Conservation (phyloP, 2,797 vertebrate species). For the Echeneis naucrates region DNA sequence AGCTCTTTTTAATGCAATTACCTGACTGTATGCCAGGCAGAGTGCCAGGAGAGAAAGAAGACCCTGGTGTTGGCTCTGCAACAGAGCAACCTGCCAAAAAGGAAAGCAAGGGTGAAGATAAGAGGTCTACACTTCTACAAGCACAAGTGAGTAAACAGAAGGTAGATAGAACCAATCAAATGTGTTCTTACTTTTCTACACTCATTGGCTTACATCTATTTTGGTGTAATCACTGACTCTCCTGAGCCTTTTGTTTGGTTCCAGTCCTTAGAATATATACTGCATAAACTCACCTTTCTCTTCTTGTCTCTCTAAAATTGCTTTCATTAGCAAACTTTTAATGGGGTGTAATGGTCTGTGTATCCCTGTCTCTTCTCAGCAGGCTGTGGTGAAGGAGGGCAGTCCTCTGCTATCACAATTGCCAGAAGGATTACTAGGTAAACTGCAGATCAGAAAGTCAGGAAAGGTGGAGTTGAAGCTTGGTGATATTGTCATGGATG, state of each 20-base stretch:
- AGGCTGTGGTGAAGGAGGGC: slow-evolving; percentile 51
- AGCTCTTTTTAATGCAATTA: slow-evolving; percentile 86
- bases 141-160: slow-evolving; percentile 63
- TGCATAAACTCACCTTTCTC: background rate
- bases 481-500: slow-evolving; percentile 81
- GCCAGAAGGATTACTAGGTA: slow-evolving; percentile 83
- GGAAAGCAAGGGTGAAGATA: slow-evolving; percentile 66
- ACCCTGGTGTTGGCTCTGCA: background rate
- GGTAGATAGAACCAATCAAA: background rate
- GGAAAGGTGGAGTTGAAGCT: slow-evolving; percentile 84
- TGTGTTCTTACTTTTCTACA: background rate
- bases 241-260: background rate
- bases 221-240: background rate
- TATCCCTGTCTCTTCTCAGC: slow-evolving; percentile 44
- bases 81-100: slow-evolving; percentile 60
- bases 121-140: slow-evolving; percentile 61
- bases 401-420: slow-evolving; percentile 77
- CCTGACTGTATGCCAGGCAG: slow-evolving; percentile 82
- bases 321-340: background rate
- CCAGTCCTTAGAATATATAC: background rate
- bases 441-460: slow-evolving; percentile 84
- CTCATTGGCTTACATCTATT: background rate
- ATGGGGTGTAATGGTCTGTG: no score
- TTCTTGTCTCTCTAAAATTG: background rate
- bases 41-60: slow-evolving; percentile 8